A percentile compares a stretch with the other conserved stretches of the same genome.
Conservation (phyloP, 2,888 invertebrate genomes). For the Caenorhabditis doughertyi region DNA sequence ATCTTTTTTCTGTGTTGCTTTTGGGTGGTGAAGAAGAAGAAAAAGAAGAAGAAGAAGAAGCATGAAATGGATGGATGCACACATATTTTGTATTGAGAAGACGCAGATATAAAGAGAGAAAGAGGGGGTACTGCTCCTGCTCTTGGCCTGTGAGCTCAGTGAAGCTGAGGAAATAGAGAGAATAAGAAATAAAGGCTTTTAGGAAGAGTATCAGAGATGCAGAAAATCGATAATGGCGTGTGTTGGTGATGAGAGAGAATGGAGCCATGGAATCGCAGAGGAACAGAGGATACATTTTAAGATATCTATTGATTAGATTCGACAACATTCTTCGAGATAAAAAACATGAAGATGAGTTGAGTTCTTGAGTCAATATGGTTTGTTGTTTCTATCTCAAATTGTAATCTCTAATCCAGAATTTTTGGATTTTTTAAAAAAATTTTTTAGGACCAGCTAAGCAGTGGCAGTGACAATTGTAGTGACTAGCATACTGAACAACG, state of each 20-base stretch:
- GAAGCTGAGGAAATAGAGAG: slow-evolving; percentile 31
- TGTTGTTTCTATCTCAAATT: no score
- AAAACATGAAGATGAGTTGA: no score
- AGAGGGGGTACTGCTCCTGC: slow-evolving; percentile 1
- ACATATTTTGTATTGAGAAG: slow-evolving; percentile 30
- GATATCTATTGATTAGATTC: no score
- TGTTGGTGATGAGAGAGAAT: neutral
- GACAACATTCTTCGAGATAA: no score
- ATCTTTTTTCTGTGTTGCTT: slow-evolving; percentile 23
- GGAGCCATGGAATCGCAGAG: neutral
- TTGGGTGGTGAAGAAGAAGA: slow-evolving; percentile 34
- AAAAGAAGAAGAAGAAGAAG: no score
- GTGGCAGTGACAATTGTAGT: no score
- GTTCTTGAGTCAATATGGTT: no score
- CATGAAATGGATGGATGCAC: slow-evolving; percentile 50
- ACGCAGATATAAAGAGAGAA: slow-evolving; percentile 19
- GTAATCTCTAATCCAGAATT: no score
- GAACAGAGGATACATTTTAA: neutral
- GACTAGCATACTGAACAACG: no score
- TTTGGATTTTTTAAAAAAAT: no score
- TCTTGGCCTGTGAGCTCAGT: slow-evolving; percentile 24
- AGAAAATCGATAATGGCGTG: slow-evolving; percentile 36
- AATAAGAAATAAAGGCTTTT: slow-evolving; percentile 18
- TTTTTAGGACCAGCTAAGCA: no score
- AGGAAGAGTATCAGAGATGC: slow-evolving; percentile 23